phyloP scores from a whole-genome alignment of 2,113 vertebrate species.

The Physeter macrocephalus region DNA sequence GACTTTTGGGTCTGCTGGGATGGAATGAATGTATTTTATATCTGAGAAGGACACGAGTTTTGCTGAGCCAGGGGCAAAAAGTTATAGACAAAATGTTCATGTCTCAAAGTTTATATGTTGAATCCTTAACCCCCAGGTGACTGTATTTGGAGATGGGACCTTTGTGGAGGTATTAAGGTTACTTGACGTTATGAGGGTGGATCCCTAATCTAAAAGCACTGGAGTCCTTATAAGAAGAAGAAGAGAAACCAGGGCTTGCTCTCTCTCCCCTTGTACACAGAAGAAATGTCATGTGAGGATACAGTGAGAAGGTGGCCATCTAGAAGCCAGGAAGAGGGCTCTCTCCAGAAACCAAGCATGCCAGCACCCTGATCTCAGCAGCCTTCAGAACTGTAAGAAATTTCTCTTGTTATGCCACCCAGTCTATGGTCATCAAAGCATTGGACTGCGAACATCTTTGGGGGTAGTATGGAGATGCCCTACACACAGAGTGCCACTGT shows the following conservation, averaged over 20 bases:
- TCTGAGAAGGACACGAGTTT: neutral
- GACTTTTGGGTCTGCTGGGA: neutral
- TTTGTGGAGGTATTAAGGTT: neutral
- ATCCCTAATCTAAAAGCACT: neutral
- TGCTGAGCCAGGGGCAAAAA: neutral
- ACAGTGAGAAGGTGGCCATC: neutral
- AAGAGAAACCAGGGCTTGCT: neutral
- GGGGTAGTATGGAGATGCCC: neutral
- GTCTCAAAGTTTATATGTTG: neutral
- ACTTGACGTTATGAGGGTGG: neutral
- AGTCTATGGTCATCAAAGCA: neutral
- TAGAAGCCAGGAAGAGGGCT: neutral
- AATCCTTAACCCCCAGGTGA: neutral
- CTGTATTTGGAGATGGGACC: neutral
- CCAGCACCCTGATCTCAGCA: neutral
- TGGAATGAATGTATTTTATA: neutral
- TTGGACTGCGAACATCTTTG: neutral
- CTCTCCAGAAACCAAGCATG: rapidly evolving
- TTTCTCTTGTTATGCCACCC: neutral
- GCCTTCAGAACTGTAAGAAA: neutral
- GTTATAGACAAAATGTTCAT: neutral
- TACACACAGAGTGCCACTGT: neutral
- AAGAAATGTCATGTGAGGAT: neutral
- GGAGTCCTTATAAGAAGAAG: neutral
- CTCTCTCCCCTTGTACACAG: neutral